Percentiles rank a stretch among this genome's conserved stretches.
phyloP scores from a whole-genome alignment of 2,113 vertebrate genomes.

The Bagarius yarrelli region DNA sequence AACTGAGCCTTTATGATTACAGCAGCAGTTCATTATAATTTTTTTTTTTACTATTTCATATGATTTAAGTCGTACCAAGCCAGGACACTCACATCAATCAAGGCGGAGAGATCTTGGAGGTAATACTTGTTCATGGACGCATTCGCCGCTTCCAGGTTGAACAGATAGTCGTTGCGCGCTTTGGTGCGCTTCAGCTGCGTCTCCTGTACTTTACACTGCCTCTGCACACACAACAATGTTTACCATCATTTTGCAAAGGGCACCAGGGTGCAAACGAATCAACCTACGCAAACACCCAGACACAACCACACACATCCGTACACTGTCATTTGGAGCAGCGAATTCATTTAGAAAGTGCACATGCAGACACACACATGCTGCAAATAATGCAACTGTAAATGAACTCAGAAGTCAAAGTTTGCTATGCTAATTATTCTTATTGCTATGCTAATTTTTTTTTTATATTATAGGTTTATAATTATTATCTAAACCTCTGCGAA shows the following conservation, averaged over 20 bases:
- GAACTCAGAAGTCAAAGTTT: neutral
- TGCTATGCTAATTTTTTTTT: too few relatives aligned
- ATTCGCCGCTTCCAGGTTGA: constrained; percentile 80
- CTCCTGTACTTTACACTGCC: constrained; percentile 79
- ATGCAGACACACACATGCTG: neutral
- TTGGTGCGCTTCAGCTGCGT: constrained; percentile 81
- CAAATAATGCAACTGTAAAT: neutral
- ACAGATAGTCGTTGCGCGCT: constrained; percentile 84
- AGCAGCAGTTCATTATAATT: neutral
- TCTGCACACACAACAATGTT: constrained; percentile 60
- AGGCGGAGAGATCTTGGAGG: constrained; percentile 73
- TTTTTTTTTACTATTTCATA: too few relatives aligned
- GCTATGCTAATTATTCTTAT: neutral
- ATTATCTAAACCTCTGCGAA: too few relatives aligned
- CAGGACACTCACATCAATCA: constrained; percentile 79
- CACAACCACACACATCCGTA: constrained; percentile 28
- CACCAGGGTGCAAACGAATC: neutral
- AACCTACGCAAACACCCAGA: neutral
- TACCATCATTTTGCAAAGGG: neutral
- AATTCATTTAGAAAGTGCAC: constrained; percentile 18
- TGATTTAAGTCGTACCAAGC: neutral
- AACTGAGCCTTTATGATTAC: neutral
- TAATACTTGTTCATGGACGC: constrained; percentile 81
- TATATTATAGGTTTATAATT: too few relatives aligned
- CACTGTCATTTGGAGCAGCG: neutral